phyloP scores from a whole-genome alignment of 1,140 invertebrate species.

The Probaryconus sp. region DNA sequence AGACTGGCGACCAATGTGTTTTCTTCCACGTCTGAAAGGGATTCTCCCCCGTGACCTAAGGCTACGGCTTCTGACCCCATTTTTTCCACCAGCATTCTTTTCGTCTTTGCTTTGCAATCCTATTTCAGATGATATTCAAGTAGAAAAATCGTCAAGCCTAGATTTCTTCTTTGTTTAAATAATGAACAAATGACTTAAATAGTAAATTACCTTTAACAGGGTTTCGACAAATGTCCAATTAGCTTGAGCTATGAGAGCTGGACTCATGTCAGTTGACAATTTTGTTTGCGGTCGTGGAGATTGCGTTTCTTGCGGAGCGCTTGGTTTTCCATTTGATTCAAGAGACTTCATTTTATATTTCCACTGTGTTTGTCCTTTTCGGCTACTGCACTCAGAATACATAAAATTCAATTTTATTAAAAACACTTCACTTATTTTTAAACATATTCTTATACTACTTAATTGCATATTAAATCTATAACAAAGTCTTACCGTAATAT shows the following conservation, averaged over 20 bases:
- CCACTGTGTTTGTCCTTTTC: slow-evolving; percentile 76
- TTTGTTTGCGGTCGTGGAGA: slow-evolving; percentile 77
- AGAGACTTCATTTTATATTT: slow-evolving; percentile 78
- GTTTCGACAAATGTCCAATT: slow-evolving; percentile 99
- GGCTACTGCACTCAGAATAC: slow-evolving; percentile 65
- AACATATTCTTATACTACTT: too few species aligned
- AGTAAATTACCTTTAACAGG: slow-evolving; percentile 90
- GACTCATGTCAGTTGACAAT: slow-evolving; percentile 82
- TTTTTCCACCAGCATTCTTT: slow-evolving; percentile 98
- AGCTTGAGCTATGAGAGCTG: slow-evolving; percentile 94
- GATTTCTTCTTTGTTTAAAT: too few species aligned
- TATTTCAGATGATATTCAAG: too few species aligned
- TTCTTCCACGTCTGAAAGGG: slow-evolving; percentile 87
- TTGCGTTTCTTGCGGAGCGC: slow-evolving; percentile 72
- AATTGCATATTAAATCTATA: too few species aligned
- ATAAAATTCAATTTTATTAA: slow-evolving; percentile 8
- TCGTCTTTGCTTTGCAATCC: slow-evolving; percentile 96
- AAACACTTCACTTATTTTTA: too few species aligned
- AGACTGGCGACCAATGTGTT: slow-evolving; percentile 98
- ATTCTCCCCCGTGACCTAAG: slow-evolving; percentile 85
- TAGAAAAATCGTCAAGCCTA: too few species aligned
- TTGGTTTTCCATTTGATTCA: slow-evolving; percentile 72
- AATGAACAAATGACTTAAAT: too few species aligned
- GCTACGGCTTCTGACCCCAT: slow-evolving; percentile 97
- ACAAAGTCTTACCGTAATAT: slow-evolving; percentile 78